These are phyloP conservation scores for Zygogramma bicolorata DNA, from an alignment of 2,888 invertebrate genomes.

Conservation along the genomic window DNA sequence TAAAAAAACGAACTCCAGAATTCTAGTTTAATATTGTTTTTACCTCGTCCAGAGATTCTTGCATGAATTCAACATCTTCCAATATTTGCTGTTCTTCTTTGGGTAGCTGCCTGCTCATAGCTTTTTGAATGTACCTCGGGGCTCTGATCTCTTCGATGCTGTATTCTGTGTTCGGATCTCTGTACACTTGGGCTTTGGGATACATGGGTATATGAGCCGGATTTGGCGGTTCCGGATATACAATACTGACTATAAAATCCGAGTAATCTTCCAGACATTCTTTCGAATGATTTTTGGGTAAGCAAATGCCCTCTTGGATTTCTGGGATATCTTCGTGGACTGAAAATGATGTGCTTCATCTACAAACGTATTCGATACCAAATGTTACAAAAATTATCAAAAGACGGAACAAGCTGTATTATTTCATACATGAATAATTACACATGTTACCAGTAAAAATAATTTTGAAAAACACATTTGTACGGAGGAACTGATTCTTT, in stretches of 20 bases:
- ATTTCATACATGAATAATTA: too few species aligned
- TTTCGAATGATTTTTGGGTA: conserved; percentile 48
- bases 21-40: not conserved
- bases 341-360: conserved; percentile 56
- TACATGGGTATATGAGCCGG: conserved; percentile 74
- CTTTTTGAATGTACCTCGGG: conserved; percentile 69
- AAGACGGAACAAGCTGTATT: too few species aligned
- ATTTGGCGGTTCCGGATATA: conserved; percentile 74
- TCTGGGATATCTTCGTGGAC: conserved; percentile 74
- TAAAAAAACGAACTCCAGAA: not conserved
- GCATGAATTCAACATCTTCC: conserved; percentile 38
- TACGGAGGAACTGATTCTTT: too few species aligned
- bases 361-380: not conserved
- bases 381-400: too few species aligned
- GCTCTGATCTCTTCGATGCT: conserved; percentile 84
- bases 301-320: conserved; percentile 53
- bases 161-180: conserved; percentile 74
- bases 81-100: conserved; percentile 3
- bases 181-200: conserved; percentile 76
- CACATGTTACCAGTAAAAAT: too few species aligned
- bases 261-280: conserved; percentile 68
- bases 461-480: too few species aligned
- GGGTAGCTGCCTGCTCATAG: conserved; percentile 20
- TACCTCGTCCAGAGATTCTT: conserved; percentile 36
- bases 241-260: conserved; percentile 70